Conservation (phyloP, 2,113 vertebrate species). For the Pachyramphus minor region DNA sequence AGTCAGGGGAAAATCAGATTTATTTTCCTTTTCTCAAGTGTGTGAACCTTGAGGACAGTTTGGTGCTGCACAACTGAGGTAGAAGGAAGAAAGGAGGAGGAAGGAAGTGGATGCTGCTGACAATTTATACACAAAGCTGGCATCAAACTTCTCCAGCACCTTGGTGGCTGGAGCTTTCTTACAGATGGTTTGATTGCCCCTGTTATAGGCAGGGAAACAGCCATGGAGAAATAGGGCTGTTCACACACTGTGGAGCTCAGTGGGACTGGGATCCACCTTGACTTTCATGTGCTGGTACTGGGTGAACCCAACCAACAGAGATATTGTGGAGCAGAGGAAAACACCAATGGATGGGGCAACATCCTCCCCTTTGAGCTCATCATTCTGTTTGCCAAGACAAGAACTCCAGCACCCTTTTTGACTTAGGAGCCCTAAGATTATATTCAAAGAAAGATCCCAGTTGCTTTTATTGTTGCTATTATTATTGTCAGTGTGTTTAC, state of each 20-base stretch:
- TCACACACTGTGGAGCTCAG: not conserved
- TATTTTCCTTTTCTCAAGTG: not conserved
- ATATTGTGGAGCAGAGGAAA: not conserved
- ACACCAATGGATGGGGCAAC: not conserved
- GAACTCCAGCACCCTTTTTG: not conserved
- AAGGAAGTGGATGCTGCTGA: not conserved
- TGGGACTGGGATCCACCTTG: not conserved
- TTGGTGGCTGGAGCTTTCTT: not conserved
- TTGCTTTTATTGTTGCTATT: not conserved
- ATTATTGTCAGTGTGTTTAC: accelerated
- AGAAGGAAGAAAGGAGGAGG: not conserved
- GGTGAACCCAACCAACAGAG: not conserved
- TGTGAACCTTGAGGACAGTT: not conserved
- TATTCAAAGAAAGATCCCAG: not conserved
- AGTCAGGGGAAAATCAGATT: not conserved
- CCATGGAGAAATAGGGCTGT: not conserved
- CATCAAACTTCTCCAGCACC: not conserved
- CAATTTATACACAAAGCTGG: not conserved
- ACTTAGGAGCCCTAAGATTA: not conserved
- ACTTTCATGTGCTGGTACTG: not conserved
- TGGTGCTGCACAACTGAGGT: not conserved
- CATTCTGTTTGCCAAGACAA: not conserved
- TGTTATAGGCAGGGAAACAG: not conserved
- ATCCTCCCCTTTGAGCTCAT: not conserved
- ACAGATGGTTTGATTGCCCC: not conserved